Conservation (phyloP, 2,113 vertebrate species). For the Fregata magnificens region DNA sequence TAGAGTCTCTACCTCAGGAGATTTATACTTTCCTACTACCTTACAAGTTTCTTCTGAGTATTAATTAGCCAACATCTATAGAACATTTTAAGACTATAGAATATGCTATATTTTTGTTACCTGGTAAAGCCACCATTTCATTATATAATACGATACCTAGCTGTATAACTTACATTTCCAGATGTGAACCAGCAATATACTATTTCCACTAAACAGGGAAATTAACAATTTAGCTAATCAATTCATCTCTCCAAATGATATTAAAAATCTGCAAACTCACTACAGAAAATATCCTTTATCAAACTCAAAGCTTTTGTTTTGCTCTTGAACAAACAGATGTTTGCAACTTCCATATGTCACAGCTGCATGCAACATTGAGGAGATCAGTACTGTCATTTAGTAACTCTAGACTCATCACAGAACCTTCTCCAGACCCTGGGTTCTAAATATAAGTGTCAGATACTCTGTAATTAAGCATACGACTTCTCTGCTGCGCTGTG, state of each 20-base stretch:
- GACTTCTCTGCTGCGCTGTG: neutral
- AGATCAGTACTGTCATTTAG: slow-evolving; percentile 14
- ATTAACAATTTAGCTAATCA: neutral
- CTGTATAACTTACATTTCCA: neutral
- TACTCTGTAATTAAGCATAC: slow-evolving; percentile 5
- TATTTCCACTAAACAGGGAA: neutral
- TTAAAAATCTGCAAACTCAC: neutral
- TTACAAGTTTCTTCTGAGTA: neutral
- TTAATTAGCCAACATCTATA: neutral
- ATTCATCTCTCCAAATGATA: neutral
- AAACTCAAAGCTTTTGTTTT: neutral
- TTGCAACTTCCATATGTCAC: neutral
- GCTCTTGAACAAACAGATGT: neutral
- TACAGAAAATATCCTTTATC: neutral
- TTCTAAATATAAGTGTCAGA: slow-evolving; percentile 1
- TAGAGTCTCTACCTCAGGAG: neutral
- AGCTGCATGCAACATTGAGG: neutral
- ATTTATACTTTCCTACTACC: neutral
- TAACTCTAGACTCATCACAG: neutral
- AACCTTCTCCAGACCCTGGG: neutral
- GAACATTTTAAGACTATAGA: neutral
- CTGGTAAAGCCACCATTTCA: neutral
- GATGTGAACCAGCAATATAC: neutral
- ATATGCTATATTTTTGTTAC: neutral
- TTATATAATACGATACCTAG: neutral